Percentiles rank a stretch among this genome's conserved stretches.
Evolutionary conservation across 2,113 vertebrate genomes (phyloP).

Genomic region (Chaenogobius annularis): DNA sequence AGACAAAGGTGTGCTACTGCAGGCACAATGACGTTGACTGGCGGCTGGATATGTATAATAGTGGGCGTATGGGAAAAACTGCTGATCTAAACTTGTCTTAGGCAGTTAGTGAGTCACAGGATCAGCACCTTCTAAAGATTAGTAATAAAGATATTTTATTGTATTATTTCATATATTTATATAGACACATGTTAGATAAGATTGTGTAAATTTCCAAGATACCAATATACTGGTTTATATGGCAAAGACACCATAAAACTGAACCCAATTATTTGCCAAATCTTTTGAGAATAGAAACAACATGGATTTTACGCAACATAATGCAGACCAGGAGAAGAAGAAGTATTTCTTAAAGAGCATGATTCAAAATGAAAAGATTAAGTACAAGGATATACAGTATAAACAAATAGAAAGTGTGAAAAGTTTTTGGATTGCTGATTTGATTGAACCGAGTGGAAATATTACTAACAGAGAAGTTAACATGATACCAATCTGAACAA

Average conservation of each 20-base stretch:
- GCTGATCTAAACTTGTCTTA: constrained; percentile 1
- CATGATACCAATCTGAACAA: no score
- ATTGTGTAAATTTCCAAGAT: not conserved
- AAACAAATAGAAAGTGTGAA: no score
- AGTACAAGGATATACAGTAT: no score
- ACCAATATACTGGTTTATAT: not conserved
- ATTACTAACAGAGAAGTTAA: no score
- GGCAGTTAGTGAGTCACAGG: constrained; percentile 7
- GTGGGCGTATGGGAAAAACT: constrained; percentile 11
- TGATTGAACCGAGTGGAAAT: no score
- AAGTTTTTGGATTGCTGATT: no score
- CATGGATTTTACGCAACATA: no score
- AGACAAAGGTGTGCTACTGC: constrained; percentile 83
- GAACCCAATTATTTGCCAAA: not conserved
- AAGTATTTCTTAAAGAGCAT: no score
- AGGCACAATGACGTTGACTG: not conserved
- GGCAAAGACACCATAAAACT: not conserved
- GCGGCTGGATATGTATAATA: not conserved
- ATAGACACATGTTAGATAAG: not conserved
- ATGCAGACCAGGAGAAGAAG: no score
- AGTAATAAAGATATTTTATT: not conserved
- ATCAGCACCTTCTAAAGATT: not conserved
- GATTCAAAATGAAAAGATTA: no score
- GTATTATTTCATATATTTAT: no score
- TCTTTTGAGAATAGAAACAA: no score